Conservation (phyloP, 37 sponge, comb jelly and placozoan genomes). For the Mnemiopsis leidyi region DNA sequence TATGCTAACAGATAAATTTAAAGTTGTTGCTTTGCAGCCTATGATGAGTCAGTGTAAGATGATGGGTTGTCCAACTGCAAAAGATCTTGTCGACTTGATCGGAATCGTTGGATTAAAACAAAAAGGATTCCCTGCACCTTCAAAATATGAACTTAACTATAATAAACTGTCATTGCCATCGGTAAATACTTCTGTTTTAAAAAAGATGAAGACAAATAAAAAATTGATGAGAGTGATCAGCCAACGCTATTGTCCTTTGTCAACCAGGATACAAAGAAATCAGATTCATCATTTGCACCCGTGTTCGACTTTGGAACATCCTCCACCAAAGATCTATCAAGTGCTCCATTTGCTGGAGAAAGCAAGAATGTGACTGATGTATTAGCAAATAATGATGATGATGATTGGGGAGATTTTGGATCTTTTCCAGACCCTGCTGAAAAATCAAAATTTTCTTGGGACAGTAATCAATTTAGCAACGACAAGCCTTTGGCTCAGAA, state of each 20-base stretch:
- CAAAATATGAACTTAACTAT: neutral
- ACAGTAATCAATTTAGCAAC: neutral
- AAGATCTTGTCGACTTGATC: neutral
- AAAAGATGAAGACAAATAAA: neutral
- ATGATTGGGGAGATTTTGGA: conserved; percentile 65
- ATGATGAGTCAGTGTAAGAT: conserved; percentile 43
- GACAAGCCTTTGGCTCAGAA: neutral
- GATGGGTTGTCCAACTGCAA: neutral
- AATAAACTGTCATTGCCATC: neutral
- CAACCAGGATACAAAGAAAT: neutral
- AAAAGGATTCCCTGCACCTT: neutral
- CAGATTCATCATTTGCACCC: neutral
- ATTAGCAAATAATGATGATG: neutral
- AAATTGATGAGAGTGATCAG: no score
- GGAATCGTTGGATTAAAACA: conserved; percentile 16
- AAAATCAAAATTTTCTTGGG: neutral
- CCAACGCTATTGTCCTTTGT: conserved; percentile 49
- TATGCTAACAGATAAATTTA: conserved; percentile 20
- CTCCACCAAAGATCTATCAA: neutral
- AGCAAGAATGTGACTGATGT: neutral
- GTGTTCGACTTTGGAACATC: conserved; percentile 49
- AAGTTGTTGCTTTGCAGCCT: neutral
- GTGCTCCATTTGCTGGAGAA: conserved; percentile 24
- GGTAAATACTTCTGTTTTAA: neutral
- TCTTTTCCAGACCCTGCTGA: neutral